Evolutionary conservation across 1,140 invertebrate species (phyloP).

Genomic region (Plodia interpunctella): DNA sequence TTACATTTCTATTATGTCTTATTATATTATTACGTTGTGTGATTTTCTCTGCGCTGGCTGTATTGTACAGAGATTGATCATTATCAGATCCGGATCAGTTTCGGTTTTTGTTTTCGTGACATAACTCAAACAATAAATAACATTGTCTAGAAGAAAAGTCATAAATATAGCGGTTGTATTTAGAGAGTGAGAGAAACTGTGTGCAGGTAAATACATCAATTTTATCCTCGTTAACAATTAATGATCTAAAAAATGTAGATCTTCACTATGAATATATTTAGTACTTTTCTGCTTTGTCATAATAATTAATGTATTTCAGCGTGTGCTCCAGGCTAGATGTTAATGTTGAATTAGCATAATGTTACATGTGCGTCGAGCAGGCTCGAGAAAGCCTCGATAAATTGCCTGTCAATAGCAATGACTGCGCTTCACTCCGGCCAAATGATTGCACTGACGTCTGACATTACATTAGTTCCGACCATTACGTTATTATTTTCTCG

Average conservation of each 20-base stretch:
- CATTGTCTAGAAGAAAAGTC: too few relatives aligned
- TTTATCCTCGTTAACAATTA: too few relatives aligned
- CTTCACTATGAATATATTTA: too few relatives aligned
- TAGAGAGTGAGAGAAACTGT: too few relatives aligned
- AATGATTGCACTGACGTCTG: not conserved
- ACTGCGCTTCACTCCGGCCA: not conserved
- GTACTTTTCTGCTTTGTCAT: too few relatives aligned
- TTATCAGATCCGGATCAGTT: not conserved
- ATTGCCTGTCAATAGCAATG: constrained; percentile 2
- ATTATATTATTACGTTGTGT: not conserved
- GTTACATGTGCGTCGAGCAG: not conserved
- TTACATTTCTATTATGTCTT: not conserved
- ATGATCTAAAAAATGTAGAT: too few relatives aligned
- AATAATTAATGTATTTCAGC: too few relatives aligned
- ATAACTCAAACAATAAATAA: not conserved
- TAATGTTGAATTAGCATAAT: not conserved
- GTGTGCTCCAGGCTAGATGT: too few relatives aligned
- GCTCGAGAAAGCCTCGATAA: not conserved
- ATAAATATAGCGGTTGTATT: too few relatives aligned
- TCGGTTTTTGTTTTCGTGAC: not conserved
- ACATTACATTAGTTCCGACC: not conserved
- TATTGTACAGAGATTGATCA: not conserved
- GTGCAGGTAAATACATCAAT: too few relatives aligned
- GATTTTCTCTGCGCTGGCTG: not conserved
- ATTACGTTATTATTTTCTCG: not conserved